These are phyloP conservation scores for Diachrysia chrysitis DNA, from an alignment of 2,888 invertebrate species.

Conservation along the genomic window DNA sequence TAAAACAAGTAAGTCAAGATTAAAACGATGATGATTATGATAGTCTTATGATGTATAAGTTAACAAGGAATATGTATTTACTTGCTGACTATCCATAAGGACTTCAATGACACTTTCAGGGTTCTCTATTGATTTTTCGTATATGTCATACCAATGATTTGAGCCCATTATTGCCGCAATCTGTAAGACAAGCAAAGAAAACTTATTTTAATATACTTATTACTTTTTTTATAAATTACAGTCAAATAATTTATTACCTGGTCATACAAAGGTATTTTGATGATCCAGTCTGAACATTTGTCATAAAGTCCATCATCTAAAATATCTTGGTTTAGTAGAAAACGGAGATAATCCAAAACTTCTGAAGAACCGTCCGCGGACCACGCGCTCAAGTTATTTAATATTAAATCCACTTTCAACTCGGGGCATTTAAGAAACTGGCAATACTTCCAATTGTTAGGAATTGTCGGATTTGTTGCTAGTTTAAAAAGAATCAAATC, in stretches of 20 bases:
- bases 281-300: conserved; percentile 88
- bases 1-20: conserved; percentile 64
- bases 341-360: conserved; percentile 86
- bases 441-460: conserved; percentile 86
- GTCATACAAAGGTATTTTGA: conserved; percentile 91
- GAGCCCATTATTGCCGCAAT: conserved; percentile 88
- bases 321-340: conserved; percentile 76
- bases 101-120: conserved; percentile 87
- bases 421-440: conserved; percentile 86
- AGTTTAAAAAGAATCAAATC: conserved; percentile 90
- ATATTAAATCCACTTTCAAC: conserved; percentile 85
- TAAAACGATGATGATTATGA: no score
- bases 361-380: conserved; percentile 88
- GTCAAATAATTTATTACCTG: conserved; percentile 77
- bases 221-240: background rate
- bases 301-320: conserved; percentile 80
- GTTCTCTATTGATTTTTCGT: conserved; percentile 87
- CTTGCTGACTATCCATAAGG: conserved; percentile 88
- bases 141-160: conserved; percentile 90
- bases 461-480: conserved; percentile 85
- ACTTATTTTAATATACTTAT: conserved; percentile 2
- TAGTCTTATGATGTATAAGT: no score
- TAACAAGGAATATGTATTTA: conserved; percentile 49
- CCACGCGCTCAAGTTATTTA: conserved; percentile 89
- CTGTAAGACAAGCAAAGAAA: conserved; percentile 68